phyloP scores from a whole-genome alignment of 2,113 vertebrate species.

The Apodemus sylvaticus region DNA sequence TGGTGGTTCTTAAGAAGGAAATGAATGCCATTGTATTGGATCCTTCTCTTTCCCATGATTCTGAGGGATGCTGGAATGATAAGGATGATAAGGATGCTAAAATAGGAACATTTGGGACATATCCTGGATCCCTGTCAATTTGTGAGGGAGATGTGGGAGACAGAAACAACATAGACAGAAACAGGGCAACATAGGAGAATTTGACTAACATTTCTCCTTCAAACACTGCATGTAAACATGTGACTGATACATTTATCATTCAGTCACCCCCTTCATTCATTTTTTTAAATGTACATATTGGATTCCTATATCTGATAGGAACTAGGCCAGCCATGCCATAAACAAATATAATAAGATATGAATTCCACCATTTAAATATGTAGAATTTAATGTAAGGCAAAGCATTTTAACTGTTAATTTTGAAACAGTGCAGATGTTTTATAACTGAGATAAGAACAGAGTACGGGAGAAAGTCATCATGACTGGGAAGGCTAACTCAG shows the following conservation, averaged over 20 bases:
- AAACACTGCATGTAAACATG: not conserved
- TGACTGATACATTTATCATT: not conserved
- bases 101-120: not conserved
- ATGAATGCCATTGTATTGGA: not conserved
- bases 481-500: not conserved
- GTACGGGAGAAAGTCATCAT: not conserved
- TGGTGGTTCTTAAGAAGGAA: not conserved
- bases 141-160: not conserved
- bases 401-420: not conserved
- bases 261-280: not conserved
- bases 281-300: not conserved
- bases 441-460: not conserved
- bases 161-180: not conserved
- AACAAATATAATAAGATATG: not conserved
- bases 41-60: not conserved
- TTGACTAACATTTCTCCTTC: not conserved
- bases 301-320: not conserved
- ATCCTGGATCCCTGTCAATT: not conserved
- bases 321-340: not conserved
- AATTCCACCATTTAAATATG: not conserved
- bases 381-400: not conserved
- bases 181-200: not conserved
- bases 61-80: not conserved
- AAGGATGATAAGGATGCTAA: not conserved
- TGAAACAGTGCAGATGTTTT: not conserved